Base-by-base conservation (phyloP, 2,888 invertebrate species). In the Calliscelio sp. region DNA sequence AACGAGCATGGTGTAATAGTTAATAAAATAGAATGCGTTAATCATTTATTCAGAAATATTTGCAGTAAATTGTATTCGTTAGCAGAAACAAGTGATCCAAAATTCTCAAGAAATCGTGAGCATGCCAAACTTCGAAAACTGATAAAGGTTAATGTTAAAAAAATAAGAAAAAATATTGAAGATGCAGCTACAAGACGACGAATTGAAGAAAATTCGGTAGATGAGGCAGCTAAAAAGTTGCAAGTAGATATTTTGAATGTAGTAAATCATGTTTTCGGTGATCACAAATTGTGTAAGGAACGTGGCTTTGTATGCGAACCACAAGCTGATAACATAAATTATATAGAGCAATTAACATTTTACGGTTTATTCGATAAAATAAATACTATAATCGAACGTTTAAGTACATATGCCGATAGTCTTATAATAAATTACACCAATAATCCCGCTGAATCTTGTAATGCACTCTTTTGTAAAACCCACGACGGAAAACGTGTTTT, bases 381-480 rank as follows among this genome's bases (percentile, higher is more conserved):
- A n/a, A 8, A 28, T 28, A 28, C 4, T 28, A 28, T 28, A 28
- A 28, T 28, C 5, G 8, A 75, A 14, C 55, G 63, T 16, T 41
- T 63, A 18, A 38, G 61, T n/a, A 24, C n/a, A 53, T 51, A 41
- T 28, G 11, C 74, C 16, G 38, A 28, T 7, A 63, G 74, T 53
- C 8, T 74, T 20, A 77, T 74, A 49, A 2, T 49, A 8, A 46
- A 66, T 66, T 59, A 49, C 4, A 77, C 55, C 46, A 77, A 77
- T 25, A 77, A 66, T 38, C 0, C n/a, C 2, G 46, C 59, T 2
- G 77, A 77, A 66, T 61, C 51, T 41, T 68, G 59, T 46, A 86
- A 83, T 73, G 65, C 82, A 0, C 63, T 81, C 7, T 41, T 84
- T 8, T 79, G 79, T 10, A 81, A 84, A 59, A n/a, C 59, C 1